Conservation (phyloP, 2,797 vertebrate species). For the Crypturellus tataupa region DNA sequence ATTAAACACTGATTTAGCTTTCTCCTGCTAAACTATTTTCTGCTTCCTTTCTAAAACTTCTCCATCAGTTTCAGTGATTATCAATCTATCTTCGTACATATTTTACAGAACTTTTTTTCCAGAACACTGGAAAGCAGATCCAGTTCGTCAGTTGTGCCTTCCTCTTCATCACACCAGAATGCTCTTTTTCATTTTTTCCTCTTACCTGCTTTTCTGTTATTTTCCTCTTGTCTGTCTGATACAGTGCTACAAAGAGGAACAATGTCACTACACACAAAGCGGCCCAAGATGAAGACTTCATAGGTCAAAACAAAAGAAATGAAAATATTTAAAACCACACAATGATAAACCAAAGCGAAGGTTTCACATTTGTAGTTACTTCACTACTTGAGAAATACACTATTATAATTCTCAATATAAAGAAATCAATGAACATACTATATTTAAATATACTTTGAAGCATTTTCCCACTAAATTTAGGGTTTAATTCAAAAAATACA, state of each 20-base stretch:
- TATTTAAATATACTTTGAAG: neutral
- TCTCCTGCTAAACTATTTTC: neutral
- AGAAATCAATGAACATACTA: neutral
- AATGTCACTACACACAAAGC: neutral
- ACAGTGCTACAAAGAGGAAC: neutral
- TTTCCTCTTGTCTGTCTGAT: neutral
- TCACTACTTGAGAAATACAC: neutral
- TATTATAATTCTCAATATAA: neutral
- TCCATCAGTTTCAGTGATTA: neutral
- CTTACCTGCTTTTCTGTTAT: neutral
- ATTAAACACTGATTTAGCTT: neutral
- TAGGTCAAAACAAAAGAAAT: neutral
- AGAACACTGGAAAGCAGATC: neutral
- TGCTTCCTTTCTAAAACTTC: neutral
- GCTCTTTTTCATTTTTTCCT: neutral
- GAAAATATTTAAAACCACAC: rapidly evolving
- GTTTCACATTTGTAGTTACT: neutral
- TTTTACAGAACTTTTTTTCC: slow-evolving; percentile 4
- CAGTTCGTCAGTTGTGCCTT: neutral
- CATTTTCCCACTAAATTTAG: neutral
- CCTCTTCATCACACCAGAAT: neutral
- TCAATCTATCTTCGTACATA: neutral
- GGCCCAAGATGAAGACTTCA: neutral
- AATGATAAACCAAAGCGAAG: neutral
- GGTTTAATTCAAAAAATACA: neutral